Conservation (phyloP, 2,797 vertebrate genomes). For the Phrynocephalus guinanensis region DNA sequence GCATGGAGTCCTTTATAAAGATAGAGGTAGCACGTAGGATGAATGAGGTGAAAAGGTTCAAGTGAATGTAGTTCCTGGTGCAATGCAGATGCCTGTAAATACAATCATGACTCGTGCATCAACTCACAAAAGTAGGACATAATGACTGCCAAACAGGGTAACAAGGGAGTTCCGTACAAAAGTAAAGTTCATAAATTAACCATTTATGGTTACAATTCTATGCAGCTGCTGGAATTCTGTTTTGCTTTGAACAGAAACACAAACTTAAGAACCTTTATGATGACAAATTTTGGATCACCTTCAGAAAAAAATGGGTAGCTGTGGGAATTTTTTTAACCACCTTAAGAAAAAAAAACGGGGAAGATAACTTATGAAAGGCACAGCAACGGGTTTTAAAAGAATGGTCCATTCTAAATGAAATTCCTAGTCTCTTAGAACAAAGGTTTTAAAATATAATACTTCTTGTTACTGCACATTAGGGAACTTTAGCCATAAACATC, state of each 20-base stretch:
- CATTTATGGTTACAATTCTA: slow-evolving; percentile 6
- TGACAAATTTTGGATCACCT: neutral
- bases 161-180: neutral
- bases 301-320: neutral
- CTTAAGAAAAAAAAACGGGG: neutral
- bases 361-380: neutral
- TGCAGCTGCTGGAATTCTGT: neutral
- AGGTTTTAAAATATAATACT: slow-evolving; percentile 5
- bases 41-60: slow-evolving; percentile 91
- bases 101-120: slow-evolving; percentile 36
- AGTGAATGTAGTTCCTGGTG: slow-evolving; percentile 91
- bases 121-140: slow-evolving; percentile 9
- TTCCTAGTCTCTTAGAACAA: neutral
- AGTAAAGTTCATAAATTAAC: slow-evolving; percentile 24
- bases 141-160: neutral
- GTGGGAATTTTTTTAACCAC: neutral
- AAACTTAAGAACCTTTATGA: slow-evolving; percentile 28
- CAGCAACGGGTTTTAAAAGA: slow-evolving; percentile 25
- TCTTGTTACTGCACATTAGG: slow-evolving; percentile 27
- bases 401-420: slow-evolving; percentile 33
- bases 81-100: slow-evolving; percentile 87
- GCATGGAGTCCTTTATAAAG: slow-evolving; percentile 89
- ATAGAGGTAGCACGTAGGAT: slow-evolving; percentile 88
- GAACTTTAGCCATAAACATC: slow-evolving; percentile 28
- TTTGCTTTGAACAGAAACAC: slow-evolving; percentile 29